A percentile compares a stretch with the other conserved stretches of the same genome.
Conservation (phyloP, 64 coral and sea anemone species). For the Pocillopora verrucosa region DNA sequence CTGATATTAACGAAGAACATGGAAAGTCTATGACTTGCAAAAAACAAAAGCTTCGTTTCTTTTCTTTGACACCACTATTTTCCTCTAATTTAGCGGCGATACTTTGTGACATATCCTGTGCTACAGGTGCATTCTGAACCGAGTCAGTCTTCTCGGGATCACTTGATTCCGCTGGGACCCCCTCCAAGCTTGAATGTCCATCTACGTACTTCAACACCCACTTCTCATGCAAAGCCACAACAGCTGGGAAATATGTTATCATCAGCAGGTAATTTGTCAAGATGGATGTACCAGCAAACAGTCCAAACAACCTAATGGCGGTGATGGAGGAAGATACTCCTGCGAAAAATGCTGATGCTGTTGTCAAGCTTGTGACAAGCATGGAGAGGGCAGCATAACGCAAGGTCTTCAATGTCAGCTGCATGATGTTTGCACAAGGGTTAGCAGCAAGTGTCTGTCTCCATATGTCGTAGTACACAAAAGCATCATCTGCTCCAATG, state of each 20-base stretch:
- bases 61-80: neutral
- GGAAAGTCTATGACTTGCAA: constrained; percentile 75
- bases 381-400: constrained; percentile 87
- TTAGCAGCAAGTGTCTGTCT: constrained; percentile 65
- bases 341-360: constrained; percentile 95
- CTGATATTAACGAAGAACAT: constrained; percentile 47
- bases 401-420: constrained; percentile 75
- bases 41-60: constrained; percentile 3
- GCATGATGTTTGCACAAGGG: constrained; percentile 42
- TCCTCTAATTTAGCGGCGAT: neutral
- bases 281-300: constrained; percentile 86
- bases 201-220: constrained; percentile 62
- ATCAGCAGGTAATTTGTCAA: constrained; percentile 86
- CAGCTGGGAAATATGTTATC: constrained; percentile 92
- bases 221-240: constrained; percentile 79
- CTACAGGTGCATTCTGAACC: neutral
- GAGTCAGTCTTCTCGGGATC: neutral
- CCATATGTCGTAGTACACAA: constrained; percentile 96
- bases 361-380: constrained; percentile 96
- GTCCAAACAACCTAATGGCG: constrained; percentile 86
- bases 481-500: constrained; percentile 91
- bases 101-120: constrained; percentile 17
- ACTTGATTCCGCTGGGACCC: neutral
- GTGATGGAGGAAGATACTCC: constrained; percentile 80
- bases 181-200: neutral